Conservation (phyloP, 1,140 invertebrate genomes). For the Ceratosolen fusciceps region DNA sequence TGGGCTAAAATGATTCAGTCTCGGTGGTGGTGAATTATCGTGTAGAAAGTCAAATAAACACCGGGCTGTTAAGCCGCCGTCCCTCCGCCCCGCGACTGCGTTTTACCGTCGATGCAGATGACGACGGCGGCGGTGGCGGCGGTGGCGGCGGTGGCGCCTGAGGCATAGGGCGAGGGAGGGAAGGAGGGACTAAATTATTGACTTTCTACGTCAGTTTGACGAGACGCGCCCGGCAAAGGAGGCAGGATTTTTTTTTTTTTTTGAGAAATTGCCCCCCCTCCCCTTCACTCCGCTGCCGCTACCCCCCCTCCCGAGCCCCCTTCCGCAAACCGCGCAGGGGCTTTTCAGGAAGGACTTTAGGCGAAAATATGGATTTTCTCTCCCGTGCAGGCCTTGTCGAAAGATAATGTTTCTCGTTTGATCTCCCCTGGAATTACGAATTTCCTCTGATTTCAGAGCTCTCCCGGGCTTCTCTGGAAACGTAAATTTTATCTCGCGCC, state of each 20-base stretch:
- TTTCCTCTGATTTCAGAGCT: no score
- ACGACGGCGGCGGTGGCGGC: background rate
- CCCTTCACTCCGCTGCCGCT: no score
- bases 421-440: background rate
- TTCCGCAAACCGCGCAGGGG: no score
- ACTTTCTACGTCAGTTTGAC: background rate
- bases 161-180: no score
- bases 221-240: background rate
- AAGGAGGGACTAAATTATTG: conserved; percentile 11
- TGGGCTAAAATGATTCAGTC: conserved; percentile 11
- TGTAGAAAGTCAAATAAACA: conserved; percentile 1
- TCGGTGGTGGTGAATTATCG: background rate
- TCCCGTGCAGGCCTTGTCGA: background rate
- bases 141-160: background rate
- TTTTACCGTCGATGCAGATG: background rate
- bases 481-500: background rate
- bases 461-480: background rate
- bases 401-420: conserved; percentile 5
- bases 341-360: background rate
- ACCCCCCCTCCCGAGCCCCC: no score
- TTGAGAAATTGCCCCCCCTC: background rate
- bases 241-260: no score
- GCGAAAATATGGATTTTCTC: background rate
- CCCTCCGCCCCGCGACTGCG: background rate
- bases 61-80: background rate